Evolutionary conservation across 2,888 invertebrate genomes (phyloP).

Genomic region (Cephus pulcher): DNA sequence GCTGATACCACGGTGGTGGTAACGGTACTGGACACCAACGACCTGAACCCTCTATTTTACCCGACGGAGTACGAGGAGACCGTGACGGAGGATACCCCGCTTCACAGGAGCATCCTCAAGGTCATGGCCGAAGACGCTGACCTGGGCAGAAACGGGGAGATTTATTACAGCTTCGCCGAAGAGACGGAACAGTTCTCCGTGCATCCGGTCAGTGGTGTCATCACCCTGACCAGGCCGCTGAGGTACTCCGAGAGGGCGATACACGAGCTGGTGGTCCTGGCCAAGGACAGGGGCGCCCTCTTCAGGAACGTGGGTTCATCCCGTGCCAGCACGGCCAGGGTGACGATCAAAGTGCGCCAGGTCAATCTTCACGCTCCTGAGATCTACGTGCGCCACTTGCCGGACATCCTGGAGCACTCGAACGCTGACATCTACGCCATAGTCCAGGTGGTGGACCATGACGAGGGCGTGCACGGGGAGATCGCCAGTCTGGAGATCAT

Average conservation of each 20-base stretch:
- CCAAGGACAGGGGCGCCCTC: slow-evolving; percentile 84
- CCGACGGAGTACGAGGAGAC: slow-evolving; percentile 87
- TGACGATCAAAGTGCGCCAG: slow-evolving; percentile 79
- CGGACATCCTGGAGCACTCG: slow-evolving; percentile 84
- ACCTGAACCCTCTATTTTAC: slow-evolving; percentile 93
- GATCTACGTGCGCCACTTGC: slow-evolving; percentile 82
- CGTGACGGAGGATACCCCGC: slow-evolving; percentile 89
- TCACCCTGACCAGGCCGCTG: slow-evolving; percentile 84
- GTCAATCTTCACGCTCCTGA: slow-evolving; percentile 91
- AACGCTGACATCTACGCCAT: slow-evolving; percentile 91
- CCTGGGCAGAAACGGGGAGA: slow-evolving; percentile 94
- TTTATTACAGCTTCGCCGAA: slow-evolving; percentile 92
- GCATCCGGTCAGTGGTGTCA: slow-evolving; percentile 91
- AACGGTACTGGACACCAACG: slow-evolving; percentile 85
- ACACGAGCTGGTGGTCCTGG: slow-evolving; percentile 83
- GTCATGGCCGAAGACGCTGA: slow-evolving; percentile 96
- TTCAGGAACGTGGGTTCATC: slow-evolving; percentile 69
- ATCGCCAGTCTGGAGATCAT: slow-evolving; percentile 86
- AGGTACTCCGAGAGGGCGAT: slow-evolving; percentile 77
- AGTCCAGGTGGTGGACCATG: slow-evolving; percentile 85
- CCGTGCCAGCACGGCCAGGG: slow-evolving; percentile 79
- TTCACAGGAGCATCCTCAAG: slow-evolving; percentile 83
- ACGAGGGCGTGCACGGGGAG: slow-evolving; percentile 86
- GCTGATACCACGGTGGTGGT: slow-evolving; percentile 80
- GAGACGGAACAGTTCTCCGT: slow-evolving; percentile 89